A percentile compares a stretch with the other conserved stretches of the same genome.
Conservation (phyloP, 2,113 vertebrate genomes). For the Protobothrops mucrosquamatus region DNA sequence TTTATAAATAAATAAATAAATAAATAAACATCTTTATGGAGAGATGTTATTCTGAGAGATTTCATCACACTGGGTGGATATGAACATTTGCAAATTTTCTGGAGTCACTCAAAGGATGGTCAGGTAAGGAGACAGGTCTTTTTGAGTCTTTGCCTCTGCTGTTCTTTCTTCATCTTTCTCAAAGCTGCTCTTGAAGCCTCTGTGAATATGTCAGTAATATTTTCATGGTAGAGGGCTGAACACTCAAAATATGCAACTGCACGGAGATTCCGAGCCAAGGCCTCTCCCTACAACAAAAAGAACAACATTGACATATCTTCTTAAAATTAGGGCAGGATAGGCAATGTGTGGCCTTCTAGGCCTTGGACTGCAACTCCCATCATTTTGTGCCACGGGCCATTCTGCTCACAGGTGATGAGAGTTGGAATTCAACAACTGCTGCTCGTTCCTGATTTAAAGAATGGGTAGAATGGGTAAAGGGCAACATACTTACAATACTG, state of each 20-base stretch:
- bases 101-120: neutral
- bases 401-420: neutral
- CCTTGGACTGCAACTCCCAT: neutral
- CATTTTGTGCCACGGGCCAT: neutral
- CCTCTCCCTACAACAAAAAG: slow-evolving; percentile 54
- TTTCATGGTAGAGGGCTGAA: slow-evolving; percentile 68
- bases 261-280: slow-evolving; percentile 59
- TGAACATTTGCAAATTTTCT: neutral
- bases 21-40: neutral
- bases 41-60: neutral
- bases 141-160: slow-evolving; percentile 15
- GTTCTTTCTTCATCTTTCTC: slow-evolving; percentile 19
- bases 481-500: neutral
- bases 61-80: neutral
- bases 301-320: neutral
- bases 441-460: neutral
- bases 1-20: too few species aligned
- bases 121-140: slow-evolving; percentile 34
- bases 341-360: neutral
- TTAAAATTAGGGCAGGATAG: neutral
- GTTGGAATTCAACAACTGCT: neutral
- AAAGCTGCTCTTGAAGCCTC: slow-evolving; percentile 56
- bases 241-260: slow-evolving; percentile 71
- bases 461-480: neutral
- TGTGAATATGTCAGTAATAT: slow-evolving; percentile 61